These are phyloP conservation scores for Dunckerocampus dactyliophorus DNA, from an alignment of 2,113 vertebrate genomes.

Conservation along the genomic window DNA sequence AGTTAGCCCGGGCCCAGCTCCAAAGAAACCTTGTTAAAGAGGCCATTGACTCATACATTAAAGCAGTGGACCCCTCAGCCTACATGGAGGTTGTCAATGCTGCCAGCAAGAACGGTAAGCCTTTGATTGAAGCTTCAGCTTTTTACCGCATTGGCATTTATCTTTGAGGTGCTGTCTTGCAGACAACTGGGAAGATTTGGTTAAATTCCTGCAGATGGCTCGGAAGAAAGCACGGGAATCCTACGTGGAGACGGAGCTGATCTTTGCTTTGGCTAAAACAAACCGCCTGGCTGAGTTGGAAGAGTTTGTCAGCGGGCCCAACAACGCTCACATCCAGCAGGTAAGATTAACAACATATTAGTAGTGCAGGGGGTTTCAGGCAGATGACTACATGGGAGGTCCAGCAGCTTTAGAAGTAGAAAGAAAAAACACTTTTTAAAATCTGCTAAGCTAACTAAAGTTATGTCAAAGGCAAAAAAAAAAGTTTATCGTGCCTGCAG, in stretches of 20 bases:
- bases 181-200: constrained; percentile 93
- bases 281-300: constrained; percentile 86
- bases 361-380: neutral
- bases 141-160: neutral
- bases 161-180: constrained; percentile 9
- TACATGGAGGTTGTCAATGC: constrained; percentile 88
- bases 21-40: constrained; percentile 87
- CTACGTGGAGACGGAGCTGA: constrained; percentile 87
- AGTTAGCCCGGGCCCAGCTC: constrained; percentile 83
- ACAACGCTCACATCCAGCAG: constrained; percentile 91
- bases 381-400: neutral
- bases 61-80: constrained; percentile 83
- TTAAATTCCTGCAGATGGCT: constrained; percentile 93
- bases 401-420: too few species aligned
- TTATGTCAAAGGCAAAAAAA: too few species aligned
- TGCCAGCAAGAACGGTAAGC: constrained; percentile 82
- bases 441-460: too few species aligned
- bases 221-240: constrained; percentile 85
- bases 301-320: constrained; percentile 87
- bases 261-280: constrained; percentile 91
- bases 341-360: constrained; percentile 52
- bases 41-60: constrained; percentile 88
- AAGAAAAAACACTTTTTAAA: too few species aligned
- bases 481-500: too few species aligned
- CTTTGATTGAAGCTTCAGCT: too few species aligned